Conservation (phyloP, 1,140 invertebrate species). For the Ruditapes philippinarum region DNA sequence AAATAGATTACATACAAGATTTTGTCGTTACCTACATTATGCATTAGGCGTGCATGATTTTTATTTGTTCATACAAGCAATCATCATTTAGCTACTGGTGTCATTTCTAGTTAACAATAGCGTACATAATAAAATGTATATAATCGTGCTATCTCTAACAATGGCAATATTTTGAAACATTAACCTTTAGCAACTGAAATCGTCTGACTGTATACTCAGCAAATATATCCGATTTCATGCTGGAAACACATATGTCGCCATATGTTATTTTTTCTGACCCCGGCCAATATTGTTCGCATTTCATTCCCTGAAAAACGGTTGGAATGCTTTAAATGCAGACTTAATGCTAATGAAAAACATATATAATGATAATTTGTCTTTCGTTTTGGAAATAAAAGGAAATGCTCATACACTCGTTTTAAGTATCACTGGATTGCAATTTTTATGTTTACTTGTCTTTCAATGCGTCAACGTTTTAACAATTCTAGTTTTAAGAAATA, state of each 20-base stretch:
- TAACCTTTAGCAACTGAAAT: no score
- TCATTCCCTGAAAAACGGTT: neutral
- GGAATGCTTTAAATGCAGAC: neutral
- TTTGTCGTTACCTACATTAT: no score
- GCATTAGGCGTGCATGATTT: no score
- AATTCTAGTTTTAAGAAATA: neutral
- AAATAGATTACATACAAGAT: no score
- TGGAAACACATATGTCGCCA: neutral
- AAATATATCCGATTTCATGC: neutral
- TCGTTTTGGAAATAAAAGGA: neutral
- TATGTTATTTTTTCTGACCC: neutral
- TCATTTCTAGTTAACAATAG: no score
- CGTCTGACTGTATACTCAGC: neutral
- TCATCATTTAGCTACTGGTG: no score
- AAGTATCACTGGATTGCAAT: neutral
- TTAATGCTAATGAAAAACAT: neutral
- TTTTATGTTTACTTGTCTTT: neutral
- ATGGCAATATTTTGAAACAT: no score
- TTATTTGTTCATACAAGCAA: no score
- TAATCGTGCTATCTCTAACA: no score
- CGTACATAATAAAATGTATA: no score
- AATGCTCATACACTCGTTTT: neutral
- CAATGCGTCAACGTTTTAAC: neutral
- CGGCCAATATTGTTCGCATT: neutral
- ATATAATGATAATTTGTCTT: neutral